Conservation (phyloP, 2,888 invertebrate species). For the Euzophera pinguis region DNA sequence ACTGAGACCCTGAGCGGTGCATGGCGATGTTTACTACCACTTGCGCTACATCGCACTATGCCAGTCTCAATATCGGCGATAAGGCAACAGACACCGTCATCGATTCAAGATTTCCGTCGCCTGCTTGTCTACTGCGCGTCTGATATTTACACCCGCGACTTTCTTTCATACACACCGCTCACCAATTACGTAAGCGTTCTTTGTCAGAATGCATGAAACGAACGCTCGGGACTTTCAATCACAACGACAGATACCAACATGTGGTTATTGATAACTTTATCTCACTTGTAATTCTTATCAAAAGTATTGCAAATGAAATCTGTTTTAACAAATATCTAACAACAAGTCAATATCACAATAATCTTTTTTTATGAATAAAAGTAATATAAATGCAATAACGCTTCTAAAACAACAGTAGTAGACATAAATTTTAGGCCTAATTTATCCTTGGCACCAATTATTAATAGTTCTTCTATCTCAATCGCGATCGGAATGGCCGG, state of each 20-base stretch:
- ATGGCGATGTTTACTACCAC: constrained; percentile 35
- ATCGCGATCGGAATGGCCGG: constrained; percentile 27
- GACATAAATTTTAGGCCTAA: constrained; percentile 38
- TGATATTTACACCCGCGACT: constrained; percentile 27
- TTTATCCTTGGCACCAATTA: constrained; percentile 47
- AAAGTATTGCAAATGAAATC: constrained; percentile 41
- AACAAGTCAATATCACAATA: constrained; percentile 35
- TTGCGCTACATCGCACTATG: constrained; percentile 40
- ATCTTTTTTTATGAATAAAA: constrained; percentile 26
- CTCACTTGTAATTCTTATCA: constrained; percentile 51
- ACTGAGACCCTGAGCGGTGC: constrained; percentile 80
- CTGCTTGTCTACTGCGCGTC: constrained; percentile 27
- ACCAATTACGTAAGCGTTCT: constrained; percentile 33
- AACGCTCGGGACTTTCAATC: constrained; percentile 31
- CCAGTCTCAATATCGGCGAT: constrained; percentile 20
- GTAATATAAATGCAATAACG: constrained; percentile 17
- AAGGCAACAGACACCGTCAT: constrained; percentile 26
- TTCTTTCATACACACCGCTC: constrained; percentile 21
- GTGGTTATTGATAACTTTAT: constrained; percentile 49
- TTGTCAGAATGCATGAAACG: constrained; percentile 28
- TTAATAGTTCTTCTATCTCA: constrained; percentile 35
- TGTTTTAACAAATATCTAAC: constrained; percentile 34
- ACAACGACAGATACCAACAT: constrained; percentile 32
- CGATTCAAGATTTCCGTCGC: constrained; percentile 28
- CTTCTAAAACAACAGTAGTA: constrained; percentile 23